Conservation (phyloP, 2,113 vertebrate genomes). For the Xerus inauris region DNA sequence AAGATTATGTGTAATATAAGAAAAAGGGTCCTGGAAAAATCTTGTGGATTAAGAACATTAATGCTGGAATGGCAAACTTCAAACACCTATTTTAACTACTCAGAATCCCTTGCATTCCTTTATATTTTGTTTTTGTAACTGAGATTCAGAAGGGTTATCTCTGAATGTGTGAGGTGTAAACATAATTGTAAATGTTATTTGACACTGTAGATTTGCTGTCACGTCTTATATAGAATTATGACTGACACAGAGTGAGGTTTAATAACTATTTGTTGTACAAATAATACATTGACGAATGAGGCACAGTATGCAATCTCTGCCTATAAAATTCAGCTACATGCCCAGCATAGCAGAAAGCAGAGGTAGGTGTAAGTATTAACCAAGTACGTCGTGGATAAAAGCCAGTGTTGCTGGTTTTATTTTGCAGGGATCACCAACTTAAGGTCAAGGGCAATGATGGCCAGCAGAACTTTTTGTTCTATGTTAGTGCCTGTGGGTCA, state of each 20-base stretch:
- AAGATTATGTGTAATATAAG: not conserved
- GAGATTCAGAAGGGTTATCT: not conserved
- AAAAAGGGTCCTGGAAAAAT: not conserved
- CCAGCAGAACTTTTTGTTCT: not conserved
- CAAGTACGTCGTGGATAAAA: not conserved
- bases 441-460: not conserved
- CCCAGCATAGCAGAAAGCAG: not conserved
- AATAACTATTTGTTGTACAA: not conserved
- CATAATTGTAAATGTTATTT: not conserved
- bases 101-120: not conserved
- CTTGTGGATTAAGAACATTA: not conserved
- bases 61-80: not conserved
- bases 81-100: not conserved
- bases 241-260: not conserved
- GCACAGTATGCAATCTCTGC: not conserved
- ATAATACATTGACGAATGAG: not conserved
- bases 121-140: not conserved
- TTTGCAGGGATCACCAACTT: not conserved
- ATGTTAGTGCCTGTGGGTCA: not conserved
- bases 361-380: not conserved
- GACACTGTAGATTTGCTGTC: not conserved
- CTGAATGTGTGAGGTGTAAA: not conserved
- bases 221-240: not conserved
- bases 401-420: not conserved
- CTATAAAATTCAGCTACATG: not conserved